Conservation (phyloP, 2,797 vertebrate genomes). For the Hydrolagus colliei region DNA sequence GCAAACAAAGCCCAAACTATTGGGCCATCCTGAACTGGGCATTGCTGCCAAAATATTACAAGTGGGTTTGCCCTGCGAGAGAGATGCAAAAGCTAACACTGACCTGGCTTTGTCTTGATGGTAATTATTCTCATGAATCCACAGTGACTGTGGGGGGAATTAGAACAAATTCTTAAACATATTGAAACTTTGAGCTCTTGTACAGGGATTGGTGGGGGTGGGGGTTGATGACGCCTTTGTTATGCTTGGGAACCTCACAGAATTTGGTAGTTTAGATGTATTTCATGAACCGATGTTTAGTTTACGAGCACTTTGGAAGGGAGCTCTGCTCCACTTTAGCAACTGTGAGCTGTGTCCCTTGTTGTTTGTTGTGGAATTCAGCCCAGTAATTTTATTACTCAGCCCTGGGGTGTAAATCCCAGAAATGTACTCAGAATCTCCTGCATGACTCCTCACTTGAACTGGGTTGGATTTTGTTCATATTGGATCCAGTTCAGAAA, state of each 20-base stretch:
- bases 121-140: too few relatives aligned
- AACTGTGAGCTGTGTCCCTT: conserved; percentile 5
- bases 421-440: conserved; percentile 15
- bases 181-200: too few relatives aligned
- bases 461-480: conserved; percentile 8
- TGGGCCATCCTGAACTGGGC: too few relatives aligned
- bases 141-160: too few relatives aligned
- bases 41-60: too few relatives aligned
- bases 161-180: too few relatives aligned
- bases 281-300: conserved; percentile 7
- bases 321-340: neutral
- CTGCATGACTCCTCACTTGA: neutral
- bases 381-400: conserved; percentile 29
- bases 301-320: conserved; percentile 28
- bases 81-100: too few relatives aligned
- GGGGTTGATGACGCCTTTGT: conserved; percentile 6
- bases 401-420: neutral
- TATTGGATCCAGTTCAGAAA: neutral
- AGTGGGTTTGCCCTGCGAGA: too few relatives aligned
- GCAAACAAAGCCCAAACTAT: too few relatives aligned
- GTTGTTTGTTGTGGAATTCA: conserved; percentile 22
- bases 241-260: conserved; percentile 13
- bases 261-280: neutral
- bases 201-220: too few relatives aligned
- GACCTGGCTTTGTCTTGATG: too few relatives aligned